Evolutionary conservation across 2,888 invertebrate species (phyloP).

Genomic region (Apeira syringaria): DNA sequence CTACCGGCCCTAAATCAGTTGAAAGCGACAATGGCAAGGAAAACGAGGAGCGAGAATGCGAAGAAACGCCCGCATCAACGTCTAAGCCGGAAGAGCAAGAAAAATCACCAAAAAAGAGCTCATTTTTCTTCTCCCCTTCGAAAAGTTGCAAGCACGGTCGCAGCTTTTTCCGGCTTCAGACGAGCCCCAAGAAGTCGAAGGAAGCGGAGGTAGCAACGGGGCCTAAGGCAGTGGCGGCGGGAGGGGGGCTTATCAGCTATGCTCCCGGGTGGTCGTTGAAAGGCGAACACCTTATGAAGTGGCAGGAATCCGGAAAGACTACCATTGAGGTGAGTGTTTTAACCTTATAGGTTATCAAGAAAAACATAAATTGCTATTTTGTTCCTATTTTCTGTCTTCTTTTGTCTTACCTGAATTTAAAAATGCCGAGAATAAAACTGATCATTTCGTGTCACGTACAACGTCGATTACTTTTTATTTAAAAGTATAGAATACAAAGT

Average conservation of each 20-base stretch:
- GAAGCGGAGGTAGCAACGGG: conserved; percentile 50
- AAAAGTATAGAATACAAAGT: too few species aligned
- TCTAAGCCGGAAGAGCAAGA: conserved; percentile 72
- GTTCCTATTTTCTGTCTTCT: too few species aligned
- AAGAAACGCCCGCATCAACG: conserved; percentile 50
- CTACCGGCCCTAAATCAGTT: conserved; percentile 65
- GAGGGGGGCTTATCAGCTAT: conserved; percentile 82
- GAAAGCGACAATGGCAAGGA: conserved; percentile 37
- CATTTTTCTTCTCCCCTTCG: conserved; percentile 80
- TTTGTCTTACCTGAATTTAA: too few species aligned
- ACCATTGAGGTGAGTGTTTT: conserved; percentile 78
- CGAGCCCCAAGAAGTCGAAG: conserved; percentile 79
- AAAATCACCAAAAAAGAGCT: conserved; percentile 77
- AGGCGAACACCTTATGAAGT: conserved; percentile 85
- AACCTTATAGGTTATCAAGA: too few species aligned
- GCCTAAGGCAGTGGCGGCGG: conserved; percentile 43
- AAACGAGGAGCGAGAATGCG: conserved; percentile 48
- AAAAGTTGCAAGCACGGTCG: conserved; percentile 80
- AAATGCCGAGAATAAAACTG: too few species aligned
- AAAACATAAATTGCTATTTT: too few species aligned
- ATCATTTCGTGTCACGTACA: too few species aligned
- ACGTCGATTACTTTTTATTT: too few species aligned
- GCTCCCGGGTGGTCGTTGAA: conserved; percentile 85
- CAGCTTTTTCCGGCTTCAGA: conserved; percentile 79
- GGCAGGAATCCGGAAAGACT: conserved; percentile 84